phyloP scores from a whole-genome alignment of 1,140 invertebrate species.

The Aphaenogaster floridana region DNA sequence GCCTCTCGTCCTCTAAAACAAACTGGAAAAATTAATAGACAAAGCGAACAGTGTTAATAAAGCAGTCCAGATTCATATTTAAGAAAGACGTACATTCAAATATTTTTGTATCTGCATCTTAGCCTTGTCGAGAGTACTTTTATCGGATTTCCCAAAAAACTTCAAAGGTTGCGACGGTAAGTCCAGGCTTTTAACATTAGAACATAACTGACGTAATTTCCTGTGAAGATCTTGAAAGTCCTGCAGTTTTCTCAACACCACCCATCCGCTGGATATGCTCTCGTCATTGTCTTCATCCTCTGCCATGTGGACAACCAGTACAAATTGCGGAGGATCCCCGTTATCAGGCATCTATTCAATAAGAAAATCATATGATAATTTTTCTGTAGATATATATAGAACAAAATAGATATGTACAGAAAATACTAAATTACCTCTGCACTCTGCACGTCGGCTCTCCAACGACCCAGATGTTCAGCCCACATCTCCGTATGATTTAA shows the following conservation, averaged over 20 bases:
- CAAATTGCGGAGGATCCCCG: constrained; percentile 93
- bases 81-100: constrained; percentile 89
- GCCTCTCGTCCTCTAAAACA: constrained; percentile 93
- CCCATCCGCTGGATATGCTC: constrained; percentile 92
- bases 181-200: constrained; percentile 93
- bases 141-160: constrained; percentile 93
- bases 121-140: constrained; percentile 92
- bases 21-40: constrained; percentile 88
- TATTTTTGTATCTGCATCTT: constrained; percentile 95
- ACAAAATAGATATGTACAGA: background rate
- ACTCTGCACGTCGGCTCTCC: constrained; percentile 94
- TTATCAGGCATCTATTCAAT: constrained; percentile 90
- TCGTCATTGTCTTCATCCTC: constrained; percentile 89
- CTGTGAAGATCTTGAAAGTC: constrained; percentile 95
- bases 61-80: background rate
- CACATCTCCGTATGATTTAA: constrained; percentile 95
- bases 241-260: constrained; percentile 92
- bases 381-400: background rate
- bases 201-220: constrained; percentile 93
- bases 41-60: background rate
- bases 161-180: constrained; percentile 93
- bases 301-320: constrained; percentile 93
- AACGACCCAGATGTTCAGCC: constrained; percentile 95
- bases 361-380: background rate
- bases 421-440: constrained; percentile 89